Evolutionary conservation across 2,113 vertebrate species (phyloP), one percentile per base, ranked within the genome.

Genomic region (Tyto alba): DNA sequence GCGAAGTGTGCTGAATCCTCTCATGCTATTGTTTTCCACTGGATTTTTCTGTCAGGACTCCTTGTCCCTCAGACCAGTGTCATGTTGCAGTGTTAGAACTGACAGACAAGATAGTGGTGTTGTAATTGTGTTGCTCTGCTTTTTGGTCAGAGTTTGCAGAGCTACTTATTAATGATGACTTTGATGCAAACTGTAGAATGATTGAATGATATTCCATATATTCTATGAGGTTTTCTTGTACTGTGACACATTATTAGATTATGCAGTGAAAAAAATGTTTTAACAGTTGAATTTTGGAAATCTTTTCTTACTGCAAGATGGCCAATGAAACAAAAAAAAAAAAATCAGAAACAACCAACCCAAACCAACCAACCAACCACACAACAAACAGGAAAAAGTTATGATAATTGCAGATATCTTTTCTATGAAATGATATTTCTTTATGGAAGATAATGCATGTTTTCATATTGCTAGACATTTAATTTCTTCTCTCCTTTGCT

Each of bases 401-500:
- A 68, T 75, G 32, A 34, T 79, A 79, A 79, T 7, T 27, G 27
- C 14, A 36, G 22, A 1, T 72, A 52, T 67, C 40, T 66, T 75
- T 79, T 41, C 43, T 68, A 22, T 64, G 36, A 52, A 47, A 4
- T 62, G 16, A 43, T 7, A 32, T 64, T 63, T 64, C 5, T 36
- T 69, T 73, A 22, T 53, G 23, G 40, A 80, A 68, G 25, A 41
- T 72, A 63, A 63, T 32, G 14, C 11, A 15, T 25, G 6, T 36
- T 73, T 83, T 86, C 0, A 0, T 75, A 26, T 40, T 1, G 2
- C 32, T 68, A 56, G 47, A 32, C 12, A 11, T 72, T 55, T 88
- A 63, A 63, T 34, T 62, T 89, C 14, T 53, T 64, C 30, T 9
- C 14, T 78, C 32, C 2, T 1, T 88, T 82, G 11, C 20, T 68